Conservation (phyloP, 1,140 invertebrate genomes). For the Pogonus chalceus region DNA sequence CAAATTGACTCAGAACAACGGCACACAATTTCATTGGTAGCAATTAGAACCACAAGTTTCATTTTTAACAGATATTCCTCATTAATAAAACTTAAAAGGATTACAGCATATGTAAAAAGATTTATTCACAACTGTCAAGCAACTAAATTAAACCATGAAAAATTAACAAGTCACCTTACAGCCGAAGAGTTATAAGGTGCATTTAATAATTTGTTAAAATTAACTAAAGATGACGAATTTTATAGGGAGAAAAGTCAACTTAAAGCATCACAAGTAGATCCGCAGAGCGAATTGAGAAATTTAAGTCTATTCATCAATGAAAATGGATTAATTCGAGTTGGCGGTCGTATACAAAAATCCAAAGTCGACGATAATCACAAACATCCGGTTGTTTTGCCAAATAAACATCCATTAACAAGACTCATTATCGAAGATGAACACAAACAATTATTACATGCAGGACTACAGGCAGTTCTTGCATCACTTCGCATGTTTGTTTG, state of each 20-base stretch:
- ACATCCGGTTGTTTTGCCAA: constrained; percentile 21
- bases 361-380: constrained; percentile 10
- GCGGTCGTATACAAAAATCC: neutral
- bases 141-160: neutral
- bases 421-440: constrained; percentile 21
- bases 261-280: neutral
- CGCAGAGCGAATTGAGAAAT: neutral
- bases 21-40: too few relatives aligned
- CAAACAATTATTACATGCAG: constrained; percentile 19
- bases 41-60: too few relatives aligned
- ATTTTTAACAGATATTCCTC: too few relatives aligned
- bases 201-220: neutral
- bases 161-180: neutral
- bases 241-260: neutral
- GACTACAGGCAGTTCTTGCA: constrained; percentile 20
- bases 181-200: neutral
- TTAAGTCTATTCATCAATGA: constrained; percentile 7
- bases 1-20: too few relatives aligned
- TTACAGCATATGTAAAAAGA: neutral
- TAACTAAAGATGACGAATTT: neutral
- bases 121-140: neutral
- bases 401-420: constrained; percentile 14
- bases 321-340: constrained; percentile 4
- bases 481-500: constrained; percentile 18
- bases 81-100: too few relatives aligned